Evolutionary conservation across 2,888 invertebrate genomes (phyloP).

Genomic region (Eristalis arbustorum): DNA sequence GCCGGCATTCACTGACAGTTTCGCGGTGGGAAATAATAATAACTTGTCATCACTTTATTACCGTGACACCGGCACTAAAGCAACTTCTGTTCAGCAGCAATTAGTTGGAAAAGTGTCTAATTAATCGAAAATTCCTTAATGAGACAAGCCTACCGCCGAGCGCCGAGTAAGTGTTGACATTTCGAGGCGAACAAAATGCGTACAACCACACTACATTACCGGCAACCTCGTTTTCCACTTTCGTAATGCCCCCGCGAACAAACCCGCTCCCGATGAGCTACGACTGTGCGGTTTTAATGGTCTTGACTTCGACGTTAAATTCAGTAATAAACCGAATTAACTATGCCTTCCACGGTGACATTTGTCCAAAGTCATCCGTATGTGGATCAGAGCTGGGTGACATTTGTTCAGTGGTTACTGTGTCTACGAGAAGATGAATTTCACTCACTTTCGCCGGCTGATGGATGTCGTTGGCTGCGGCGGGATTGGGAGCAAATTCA

Average conservation of each 20-base stretch:
- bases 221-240: conserved; percentile 61
- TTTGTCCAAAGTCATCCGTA: background rate
- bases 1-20: conserved; percentile 11
- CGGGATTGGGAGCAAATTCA: conserved; percentile 46
- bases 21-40: background rate
- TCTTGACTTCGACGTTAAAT: conserved; percentile 27
- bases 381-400: conserved; percentile 19
- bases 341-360: conserved; percentile 49
- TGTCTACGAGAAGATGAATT: background rate
- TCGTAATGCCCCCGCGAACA: conserved; percentile 31
- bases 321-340: conserved; percentile 55
- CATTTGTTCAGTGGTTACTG: background rate
- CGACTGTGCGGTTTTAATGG: conserved; percentile 1
- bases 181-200: conserved; percentile 27
- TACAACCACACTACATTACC: conserved; percentile 17
- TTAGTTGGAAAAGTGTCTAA: conserved; percentile 33
- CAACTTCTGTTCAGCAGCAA: conserved; percentile 29
- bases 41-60: conserved; percentile 25
- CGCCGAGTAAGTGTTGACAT: conserved; percentile 18
- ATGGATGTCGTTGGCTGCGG: background rate
- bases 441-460: conserved; percentile 32
- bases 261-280: conserved; percentile 13
- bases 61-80: conserved; percentile 14
- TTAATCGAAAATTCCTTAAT: conserved; percentile 44
- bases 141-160: background rate